Conservation (phyloP, 2,888 invertebrate genomes). For the Anodontia alba region DNA sequence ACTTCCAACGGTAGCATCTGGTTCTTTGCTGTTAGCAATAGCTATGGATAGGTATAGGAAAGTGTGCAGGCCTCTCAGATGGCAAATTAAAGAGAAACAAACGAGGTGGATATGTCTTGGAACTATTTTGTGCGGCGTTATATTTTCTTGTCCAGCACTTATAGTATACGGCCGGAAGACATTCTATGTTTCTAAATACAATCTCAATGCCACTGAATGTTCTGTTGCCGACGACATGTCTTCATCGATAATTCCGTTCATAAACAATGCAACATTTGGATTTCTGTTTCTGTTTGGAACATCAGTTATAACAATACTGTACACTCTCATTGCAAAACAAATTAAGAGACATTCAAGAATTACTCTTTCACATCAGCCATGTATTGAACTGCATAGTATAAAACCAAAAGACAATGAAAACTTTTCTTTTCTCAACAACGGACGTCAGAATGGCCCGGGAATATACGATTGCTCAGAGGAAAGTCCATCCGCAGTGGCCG, state of each 20-base stretch:
- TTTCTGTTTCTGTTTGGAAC: slow-evolving; percentile 39
- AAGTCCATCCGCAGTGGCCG: background rate
- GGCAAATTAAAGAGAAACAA: slow-evolving; percentile 57
- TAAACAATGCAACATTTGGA: slow-evolving; percentile 39
- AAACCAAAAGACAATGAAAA: too few species aligned
- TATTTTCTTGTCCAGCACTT: slow-evolving; percentile 50
- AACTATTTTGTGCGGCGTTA: slow-evolving; percentile 26
- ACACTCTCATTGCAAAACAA: slow-evolving; percentile 42
- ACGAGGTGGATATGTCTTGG: slow-evolving; percentile 50
- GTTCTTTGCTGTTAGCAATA: slow-evolving; percentile 44
- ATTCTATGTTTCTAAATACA: slow-evolving; percentile 22
- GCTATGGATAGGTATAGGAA: slow-evolving; percentile 65
- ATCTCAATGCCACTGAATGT: slow-evolving; percentile 60
- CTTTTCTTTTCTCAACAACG: too few species aligned
- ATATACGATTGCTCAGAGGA: background rate
- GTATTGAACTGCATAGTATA: background rate
- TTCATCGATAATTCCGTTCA: slow-evolving; percentile 46
- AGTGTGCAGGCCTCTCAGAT: slow-evolving; percentile 63
- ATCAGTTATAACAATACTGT: slow-evolving; percentile 35
- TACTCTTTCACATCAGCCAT: background rate
- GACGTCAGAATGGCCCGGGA: too few species aligned
- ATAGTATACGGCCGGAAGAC: slow-evolving; percentile 53
- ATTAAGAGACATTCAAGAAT: slow-evolving; percentile 26
- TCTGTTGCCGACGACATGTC: slow-evolving; percentile 55
- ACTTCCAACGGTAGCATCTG: slow-evolving; percentile 39